Conservation (phyloP, 2,888 invertebrate genomes). For the Actias luna region DNA sequence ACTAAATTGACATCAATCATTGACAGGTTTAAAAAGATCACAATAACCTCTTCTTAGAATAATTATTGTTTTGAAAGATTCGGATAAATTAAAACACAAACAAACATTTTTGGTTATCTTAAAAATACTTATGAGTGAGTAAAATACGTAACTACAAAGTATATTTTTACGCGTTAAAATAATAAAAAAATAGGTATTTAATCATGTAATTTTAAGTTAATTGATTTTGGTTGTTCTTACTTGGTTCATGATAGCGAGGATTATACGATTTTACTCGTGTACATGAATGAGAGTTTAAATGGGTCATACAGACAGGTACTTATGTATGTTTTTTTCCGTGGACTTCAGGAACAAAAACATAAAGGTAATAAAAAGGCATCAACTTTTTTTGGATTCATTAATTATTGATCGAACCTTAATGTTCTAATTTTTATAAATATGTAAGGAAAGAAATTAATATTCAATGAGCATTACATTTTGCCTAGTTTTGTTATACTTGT, state of each 20-base stretch:
- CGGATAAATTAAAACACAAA: too few species aligned
- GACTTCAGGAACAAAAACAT: too few species aligned
- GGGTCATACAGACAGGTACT: not conserved
- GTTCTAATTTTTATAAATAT: too few species aligned
- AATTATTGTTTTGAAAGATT: slow-evolving; percentile 12
- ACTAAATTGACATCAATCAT: slow-evolving; percentile 3
- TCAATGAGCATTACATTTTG: too few species aligned
- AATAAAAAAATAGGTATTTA: not conserved
- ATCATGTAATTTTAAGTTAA: not conserved
- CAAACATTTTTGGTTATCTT: slow-evolving; percentile 41
- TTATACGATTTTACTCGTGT: too few species aligned
- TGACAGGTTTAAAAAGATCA: slow-evolving; percentile 4
- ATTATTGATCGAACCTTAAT: too few species aligned
- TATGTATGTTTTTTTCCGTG: not conserved
- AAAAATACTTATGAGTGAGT: slow-evolving; percentile 38
- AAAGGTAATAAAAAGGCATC: too few species aligned
- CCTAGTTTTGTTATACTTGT: too few species aligned
- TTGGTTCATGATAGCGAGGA: not conserved
- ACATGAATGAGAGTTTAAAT: too few species aligned
- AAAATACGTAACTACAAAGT: slow-evolving; percentile 30
- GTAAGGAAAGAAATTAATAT: too few species aligned
- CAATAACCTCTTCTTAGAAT: not conserved
- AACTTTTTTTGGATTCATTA: too few species aligned
- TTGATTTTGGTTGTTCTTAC: not conserved
- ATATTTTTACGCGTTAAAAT: not conserved